Percentiles rank a stretch among this genome's conserved stretches.
phyloP scores from a whole-genome alignment of 2,797 vertebrate species.

The Champsocephalus esox region DNA sequence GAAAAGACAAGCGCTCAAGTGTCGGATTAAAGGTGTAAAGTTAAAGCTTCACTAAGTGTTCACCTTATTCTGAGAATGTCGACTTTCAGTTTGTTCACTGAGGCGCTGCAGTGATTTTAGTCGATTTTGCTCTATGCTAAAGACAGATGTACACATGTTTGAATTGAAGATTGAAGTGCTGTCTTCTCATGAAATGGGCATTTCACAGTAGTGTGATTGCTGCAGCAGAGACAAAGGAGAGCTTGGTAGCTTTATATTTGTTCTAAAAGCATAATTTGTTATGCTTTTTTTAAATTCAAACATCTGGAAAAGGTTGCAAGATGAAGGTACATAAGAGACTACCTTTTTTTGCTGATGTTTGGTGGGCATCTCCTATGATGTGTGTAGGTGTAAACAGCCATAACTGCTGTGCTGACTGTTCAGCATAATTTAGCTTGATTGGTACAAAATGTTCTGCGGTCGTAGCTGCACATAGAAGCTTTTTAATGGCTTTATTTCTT shows the following conservation, averaged over 20 bases:
- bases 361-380: conserved; percentile 14
- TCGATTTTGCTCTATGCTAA: neutral
- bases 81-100: conserved; percentile 3
- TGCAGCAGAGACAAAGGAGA: neutral
- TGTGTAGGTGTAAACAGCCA: conserved; percentile 21
- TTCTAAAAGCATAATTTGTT: neutral
- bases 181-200: conserved; percentile 4
- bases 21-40: neutral
- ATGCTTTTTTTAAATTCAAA: conserved; percentile 5
- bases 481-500: conserved; percentile 14
- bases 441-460: conserved; percentile 36
- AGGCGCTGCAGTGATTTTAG: neutral
- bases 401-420: conserved; percentile 32
- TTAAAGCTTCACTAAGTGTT: conserved; percentile 2
- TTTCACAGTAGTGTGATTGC: neutral
- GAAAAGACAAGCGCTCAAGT: neutral
- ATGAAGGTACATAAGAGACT: neutral
- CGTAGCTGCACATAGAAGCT: neutral
- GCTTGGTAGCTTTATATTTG: conserved; percentile 13
- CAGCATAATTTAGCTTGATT: conserved; percentile 25
- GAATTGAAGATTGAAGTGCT: neutral
- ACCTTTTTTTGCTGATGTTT: conserved; percentile 19
- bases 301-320: neutral
- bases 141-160: conserved; percentile 2
- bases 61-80: neutral